A percentile compares a stretch with the other conserved stretches of the same genome.
Conservation (phyloP, 1,140 invertebrate species). For the Acromyrmex charruanus region DNA sequence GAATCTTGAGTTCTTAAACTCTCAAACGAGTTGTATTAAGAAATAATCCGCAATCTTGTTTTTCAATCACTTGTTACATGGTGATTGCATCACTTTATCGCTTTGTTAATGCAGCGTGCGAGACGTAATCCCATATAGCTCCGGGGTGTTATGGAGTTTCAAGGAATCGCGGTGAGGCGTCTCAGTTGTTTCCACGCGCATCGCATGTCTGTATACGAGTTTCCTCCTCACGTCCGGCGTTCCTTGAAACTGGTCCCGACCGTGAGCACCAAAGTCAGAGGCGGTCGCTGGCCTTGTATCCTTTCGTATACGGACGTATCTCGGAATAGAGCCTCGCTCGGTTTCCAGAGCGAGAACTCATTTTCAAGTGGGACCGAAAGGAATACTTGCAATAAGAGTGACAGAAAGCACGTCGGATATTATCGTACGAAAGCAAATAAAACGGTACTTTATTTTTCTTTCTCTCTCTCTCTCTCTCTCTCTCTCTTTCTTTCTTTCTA, state of each 20-base stretch:
- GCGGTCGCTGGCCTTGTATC: conserved; percentile 43
- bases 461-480: conserved; percentile 19
- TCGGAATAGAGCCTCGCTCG: not conserved
- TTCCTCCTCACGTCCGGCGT: conserved; percentile 19
- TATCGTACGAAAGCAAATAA: conserved; percentile 17
- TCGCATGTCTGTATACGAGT: not conserved
- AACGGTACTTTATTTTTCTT: conserved; percentile 54
- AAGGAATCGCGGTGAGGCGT: conserved; percentile 6
- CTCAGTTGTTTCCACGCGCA: not conserved
- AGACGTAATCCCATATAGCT: conserved; percentile 11
- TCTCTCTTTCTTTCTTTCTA: conserved; percentile 40
- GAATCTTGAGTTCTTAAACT: not conserved
- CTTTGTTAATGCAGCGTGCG: not conserved
- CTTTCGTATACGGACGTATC: conserved; percentile 2
- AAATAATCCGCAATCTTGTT: not conserved
- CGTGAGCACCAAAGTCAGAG: conserved; percentile 15
- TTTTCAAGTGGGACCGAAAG: not conserved
- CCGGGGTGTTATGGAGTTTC: not conserved
- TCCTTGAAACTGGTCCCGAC: conserved; percentile 41
- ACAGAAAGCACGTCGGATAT: conserved; percentile 1
- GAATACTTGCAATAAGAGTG: not conserved
- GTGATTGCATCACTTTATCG: not conserved
- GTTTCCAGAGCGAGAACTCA: not conserved
- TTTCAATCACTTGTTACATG: not conserved
- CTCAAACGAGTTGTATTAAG: not conserved